These are phyloP conservation scores for Phoebastria nigripes DNA, from an alignment of 2,797 vertebrate species.

Conservation along the genomic window DNA sequence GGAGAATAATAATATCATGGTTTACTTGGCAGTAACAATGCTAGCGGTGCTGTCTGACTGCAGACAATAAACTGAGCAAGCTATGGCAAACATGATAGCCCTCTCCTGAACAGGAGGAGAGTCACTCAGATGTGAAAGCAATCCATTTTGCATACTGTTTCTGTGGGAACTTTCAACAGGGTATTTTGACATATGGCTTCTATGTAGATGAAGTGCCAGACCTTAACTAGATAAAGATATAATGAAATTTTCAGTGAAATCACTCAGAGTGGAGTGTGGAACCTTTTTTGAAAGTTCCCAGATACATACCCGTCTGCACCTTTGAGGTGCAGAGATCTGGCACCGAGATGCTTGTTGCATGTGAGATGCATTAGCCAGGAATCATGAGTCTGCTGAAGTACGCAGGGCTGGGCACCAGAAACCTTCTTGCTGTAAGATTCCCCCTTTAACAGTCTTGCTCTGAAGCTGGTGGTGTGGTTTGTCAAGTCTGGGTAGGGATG, in stretches of 20 bases:
- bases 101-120: slow-evolving; percentile 12
- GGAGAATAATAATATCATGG: slow-evolving; percentile 46
- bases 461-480: background rate
- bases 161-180: background rate
- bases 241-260: background rate
- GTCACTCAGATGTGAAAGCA: background rate
- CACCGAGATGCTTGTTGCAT: fast-evolving
- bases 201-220: background rate
- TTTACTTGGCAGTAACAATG: slow-evolving; percentile 56
- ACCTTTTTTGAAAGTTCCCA: background rate
- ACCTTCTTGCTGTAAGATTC: background rate
- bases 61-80: slow-evolving; percentile 25
- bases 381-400: background rate
- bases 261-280: background rate
- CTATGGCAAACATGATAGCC: slow-evolving; percentile 39
- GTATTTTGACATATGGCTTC: background rate
- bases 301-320: background rate
- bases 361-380: background rate
- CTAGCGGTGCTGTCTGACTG: slow-evolving; percentile 34
- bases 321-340: background rate
- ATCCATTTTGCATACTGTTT: background rate
- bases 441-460: background rate
- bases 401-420: background rate
- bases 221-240: background rate
- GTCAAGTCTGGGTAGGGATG: background rate